Conservation (phyloP, 2,888 invertebrate genomes). For the Arrhopalites spinosus region DNA sequence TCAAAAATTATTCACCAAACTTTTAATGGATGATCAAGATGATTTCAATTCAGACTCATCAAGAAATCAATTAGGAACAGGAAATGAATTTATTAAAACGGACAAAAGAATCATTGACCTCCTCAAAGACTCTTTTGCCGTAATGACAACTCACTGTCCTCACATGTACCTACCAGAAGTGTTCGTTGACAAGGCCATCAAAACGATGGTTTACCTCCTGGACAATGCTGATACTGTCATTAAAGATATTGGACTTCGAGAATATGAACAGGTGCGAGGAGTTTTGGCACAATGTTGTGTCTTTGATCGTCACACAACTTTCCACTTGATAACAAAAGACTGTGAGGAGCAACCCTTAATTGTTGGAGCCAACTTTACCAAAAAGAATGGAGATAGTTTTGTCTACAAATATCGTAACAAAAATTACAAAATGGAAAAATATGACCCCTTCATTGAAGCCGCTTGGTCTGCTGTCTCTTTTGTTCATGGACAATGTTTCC, state of each 20-base stretch:
- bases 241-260: slow-evolving; percentile 10
- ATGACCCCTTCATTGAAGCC: slow-evolving; percentile 29
- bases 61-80: background rate
- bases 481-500: slow-evolving; percentile 25
- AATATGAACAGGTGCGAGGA: slow-evolving; percentile 18
- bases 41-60: background rate
- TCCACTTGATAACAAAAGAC: background rate
- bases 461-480: slow-evolving; percentile 24
- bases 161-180: background rate
- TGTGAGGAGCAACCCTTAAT: slow-evolving; percentile 15
- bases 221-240: background rate
- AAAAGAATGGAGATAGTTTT: background rate
- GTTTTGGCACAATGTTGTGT: slow-evolving; percentile 17
- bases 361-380: background rate
- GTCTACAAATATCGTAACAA: background rate
- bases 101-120: slow-evolving; percentile 5
- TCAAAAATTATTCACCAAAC: slow-evolving; percentile 7
- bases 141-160: slow-evolving; percentile 26
- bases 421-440: background rate
- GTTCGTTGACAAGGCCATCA: background rate
- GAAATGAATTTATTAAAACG: background rate
- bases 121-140: slow-evolving; percentile 8
- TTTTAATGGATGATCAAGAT: background rate
- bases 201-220: slow-evolving; percentile 8
- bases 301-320: slow-evolving; percentile 5